Evolutionary conservation across 2,888 invertebrate species (phyloP), one percentile per base, ranked within the genome.

Genomic region (Sturmia bella): DNA sequence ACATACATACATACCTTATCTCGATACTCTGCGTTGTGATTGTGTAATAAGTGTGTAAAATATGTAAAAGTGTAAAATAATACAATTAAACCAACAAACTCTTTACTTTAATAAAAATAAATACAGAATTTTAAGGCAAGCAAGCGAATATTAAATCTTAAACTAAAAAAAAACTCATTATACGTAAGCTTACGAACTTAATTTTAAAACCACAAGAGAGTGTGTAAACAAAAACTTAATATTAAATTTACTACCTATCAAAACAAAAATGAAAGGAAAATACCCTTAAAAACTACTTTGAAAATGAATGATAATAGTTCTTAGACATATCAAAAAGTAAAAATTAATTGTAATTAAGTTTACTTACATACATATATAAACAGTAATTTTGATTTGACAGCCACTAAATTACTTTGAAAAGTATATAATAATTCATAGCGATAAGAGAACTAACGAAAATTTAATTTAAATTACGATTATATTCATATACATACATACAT

Each of bases 251-350:
- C 27, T 72, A 78, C 52, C 61, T 63, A 48, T 56, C 21, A 45
- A 45, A 32, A 3, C 27, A 12, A 63, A 41, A 57, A 39, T 15
- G 41, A 45, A 69, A 69, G 45, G n/a, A n/a, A n/a, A n/a, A n/a
- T n/a, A 59, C 73, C 66, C 69, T 64, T 76, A 83, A 76, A 79
- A 57, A 57, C 73, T 74, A 84, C 83, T 86, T 87, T 87, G 86
- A 88, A 87, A 90, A 89, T 90, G 89, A 90, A 90, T 89, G 89
- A 90, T 90, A 90, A 90, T 90, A 91, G 90, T 87, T 90, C 89
- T 90, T 90, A 90, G 90, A 90, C 90, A 90, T 90, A 90, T 90
- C 90, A 90, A 83, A 7, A 78, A 64, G 48, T n/a, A n/a, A n/a
- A n/a, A n/a, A n/a, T n/a, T n/a, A n/a, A n/a, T n/a, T n/a, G n/a